Evolutionary conservation across 2,888 invertebrate species (phyloP), one percentile per base, ranked within the genome.

Genomic region (Brenthis hecate): DNA sequence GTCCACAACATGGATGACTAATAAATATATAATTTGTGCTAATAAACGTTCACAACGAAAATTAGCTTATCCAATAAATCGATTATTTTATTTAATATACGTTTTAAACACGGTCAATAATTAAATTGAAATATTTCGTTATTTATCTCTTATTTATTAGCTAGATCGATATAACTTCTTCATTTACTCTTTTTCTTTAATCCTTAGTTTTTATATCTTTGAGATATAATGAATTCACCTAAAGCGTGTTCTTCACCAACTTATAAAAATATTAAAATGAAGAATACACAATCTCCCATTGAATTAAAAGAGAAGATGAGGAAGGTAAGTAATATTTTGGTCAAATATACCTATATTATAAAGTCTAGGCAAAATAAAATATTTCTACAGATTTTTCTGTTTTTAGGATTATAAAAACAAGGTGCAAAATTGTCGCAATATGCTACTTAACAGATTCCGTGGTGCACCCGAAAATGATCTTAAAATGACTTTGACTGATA

Each of bases 261-360:
- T 53, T 92, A 81, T 70, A 87, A 85, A 79, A 84, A 92, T 78
- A 69, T 91, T 47, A 81, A 79, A 60, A 72, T 70, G 1, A 82
- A 78, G 71, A 82, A 81, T 32, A 85, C 81, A 72, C 86, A 86
- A 65, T 91, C 92, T 4, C 92, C 91, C 5, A 78, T 86, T 69
- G 89, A 91, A 76, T 69, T 92, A 54, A 92, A 91, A 75, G 91
- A 90, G 69, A 91, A 89, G 82, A 81, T 92, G 79, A 83, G 92
- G 76, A 91, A 90, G 86, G 92, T 90, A 79, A 60, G 92, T 90
- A 79, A 60, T 28, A n/a, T 23, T 48, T 55, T 11, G 8, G 8
- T 53, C 16, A 36, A 6, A 51, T 32, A 19, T 16, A 32, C 23
- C 28, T 48, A 51, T 32, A 53, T 13, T n/a, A 50, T 8, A 51